Evolutionary conservation across 2,888 invertebrate genomes (phyloP).

Genomic region (Cryptophagus acutangulus): DNA sequence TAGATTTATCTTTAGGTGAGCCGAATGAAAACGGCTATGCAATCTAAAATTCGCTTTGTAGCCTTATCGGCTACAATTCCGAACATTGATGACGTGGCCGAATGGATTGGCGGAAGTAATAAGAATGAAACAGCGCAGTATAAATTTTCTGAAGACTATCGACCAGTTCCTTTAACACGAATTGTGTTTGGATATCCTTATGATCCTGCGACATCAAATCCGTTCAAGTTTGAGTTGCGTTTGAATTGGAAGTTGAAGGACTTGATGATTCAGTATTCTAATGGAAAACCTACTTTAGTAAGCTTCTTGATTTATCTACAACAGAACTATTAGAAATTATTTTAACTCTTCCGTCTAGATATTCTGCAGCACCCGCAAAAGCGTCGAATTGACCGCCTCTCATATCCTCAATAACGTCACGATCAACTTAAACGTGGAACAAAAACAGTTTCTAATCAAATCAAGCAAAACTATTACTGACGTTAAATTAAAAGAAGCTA

Average conservation of each 20-base stretch:
- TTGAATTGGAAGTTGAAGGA: constrained; percentile 70
- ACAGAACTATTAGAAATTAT: constrained; percentile 20
- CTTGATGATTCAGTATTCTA: constrained; percentile 64
- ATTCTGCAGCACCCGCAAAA: constrained; percentile 75
- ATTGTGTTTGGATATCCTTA: constrained; percentile 67
- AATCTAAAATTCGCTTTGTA: constrained; percentile 59
- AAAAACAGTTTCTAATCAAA: constrained; percentile 51
- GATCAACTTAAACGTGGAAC: constrained; percentile 48
- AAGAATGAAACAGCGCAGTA: constrained; percentile 50
- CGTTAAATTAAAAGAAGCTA: constrained; percentile 46
- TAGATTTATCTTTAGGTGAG: constrained; percentile 43
- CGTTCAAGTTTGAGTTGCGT: constrained; percentile 71
- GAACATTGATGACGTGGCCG: constrained; percentile 69
- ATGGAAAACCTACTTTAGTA: constrained; percentile 70
- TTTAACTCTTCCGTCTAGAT: constrained; percentile 48
- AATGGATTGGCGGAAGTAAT: constrained; percentile 65
- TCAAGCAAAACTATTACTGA: constrained; percentile 41
- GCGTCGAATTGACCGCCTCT: constrained; percentile 64
- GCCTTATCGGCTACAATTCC: constrained; percentile 77
- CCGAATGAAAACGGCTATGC: constrained; percentile 77
- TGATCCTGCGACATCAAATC: constrained; percentile 51
- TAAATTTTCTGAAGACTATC: constrained; percentile 65
- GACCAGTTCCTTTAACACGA: constrained; percentile 69
- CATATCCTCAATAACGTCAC: constrained; percentile 58
- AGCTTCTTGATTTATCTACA: no score